A percentile compares a stretch with the other conserved stretches of the same genome.
phyloP scores from a whole-genome alignment of 2,113 vertebrate genomes.

The Eleginops maclovinus region DNA sequence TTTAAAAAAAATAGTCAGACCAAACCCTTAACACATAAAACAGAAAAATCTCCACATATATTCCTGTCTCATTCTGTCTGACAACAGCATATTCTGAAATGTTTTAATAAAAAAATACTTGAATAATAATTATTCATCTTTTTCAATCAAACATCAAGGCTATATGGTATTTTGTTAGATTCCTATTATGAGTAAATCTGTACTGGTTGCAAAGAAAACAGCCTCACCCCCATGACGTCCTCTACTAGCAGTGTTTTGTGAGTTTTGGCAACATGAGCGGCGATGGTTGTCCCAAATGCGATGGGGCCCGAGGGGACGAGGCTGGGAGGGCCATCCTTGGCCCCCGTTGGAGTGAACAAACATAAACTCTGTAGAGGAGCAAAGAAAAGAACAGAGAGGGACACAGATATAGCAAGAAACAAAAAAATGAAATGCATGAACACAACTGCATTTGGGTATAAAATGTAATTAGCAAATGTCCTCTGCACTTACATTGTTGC shows the following conservation, averaged over 20 bases:
- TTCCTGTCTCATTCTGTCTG: too few species aligned
- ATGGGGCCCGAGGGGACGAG: slow-evolving; percentile 93
- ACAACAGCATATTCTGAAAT: too few species aligned
- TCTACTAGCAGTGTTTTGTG: slow-evolving; percentile 94
- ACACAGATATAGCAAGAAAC: background rate
- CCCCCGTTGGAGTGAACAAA: slow-evolving; percentile 92
- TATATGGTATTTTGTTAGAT: slow-evolving; percentile 12
- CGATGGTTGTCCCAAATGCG: slow-evolving; percentile 92
- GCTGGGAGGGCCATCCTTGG: slow-evolving; percentile 90
- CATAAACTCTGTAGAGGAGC: slow-evolving; percentile 90
- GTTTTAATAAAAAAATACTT: too few species aligned
- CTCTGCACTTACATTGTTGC: slow-evolving; percentile 96
- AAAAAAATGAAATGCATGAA: slow-evolving; percentile 15
- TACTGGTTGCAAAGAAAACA: background rate
- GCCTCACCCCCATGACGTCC: slow-evolving; percentile 93
- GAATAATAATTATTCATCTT: too few species aligned
- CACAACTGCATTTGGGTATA: background rate
- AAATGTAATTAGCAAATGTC: background rate
- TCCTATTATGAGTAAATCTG: background rate
- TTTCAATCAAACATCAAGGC: background rate
- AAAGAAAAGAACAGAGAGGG: slow-evolving; percentile 19
- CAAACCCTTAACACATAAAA: too few species aligned
- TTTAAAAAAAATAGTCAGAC: too few species aligned
- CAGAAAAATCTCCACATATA: too few species aligned
- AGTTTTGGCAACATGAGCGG: slow-evolving; percentile 97